Conservation (phyloP, 2,797 vertebrate species). For the Hozukius guyotensis region DNA sequence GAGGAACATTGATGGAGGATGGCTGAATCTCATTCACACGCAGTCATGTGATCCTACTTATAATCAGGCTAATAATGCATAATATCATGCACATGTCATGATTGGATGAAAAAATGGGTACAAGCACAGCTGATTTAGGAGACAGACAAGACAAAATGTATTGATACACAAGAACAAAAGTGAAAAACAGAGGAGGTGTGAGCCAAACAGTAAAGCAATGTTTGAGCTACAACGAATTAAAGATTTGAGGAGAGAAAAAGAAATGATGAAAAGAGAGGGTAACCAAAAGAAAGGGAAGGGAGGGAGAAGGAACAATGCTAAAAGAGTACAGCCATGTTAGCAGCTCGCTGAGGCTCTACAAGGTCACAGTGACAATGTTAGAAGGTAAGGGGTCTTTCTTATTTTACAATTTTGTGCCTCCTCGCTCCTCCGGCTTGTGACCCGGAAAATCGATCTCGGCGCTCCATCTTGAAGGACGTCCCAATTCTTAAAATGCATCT, state of each 20-base stretch:
- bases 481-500: fast-evolving
- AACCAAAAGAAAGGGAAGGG: not conserved
- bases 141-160: not conserved
- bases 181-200: not conserved
- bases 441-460: no score
- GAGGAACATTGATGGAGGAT: not conserved
- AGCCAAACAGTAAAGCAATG: not conserved
- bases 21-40: not conserved
- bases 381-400: not conserved
- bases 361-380: not conserved
- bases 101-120: not conserved
- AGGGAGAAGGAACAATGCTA: not conserved
- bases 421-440: no score
- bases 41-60: not conserved
- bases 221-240: not conserved
- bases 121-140: not conserved
- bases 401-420: no score
- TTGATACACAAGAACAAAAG: not conserved
- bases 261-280: not conserved
- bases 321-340: fast-evolving
- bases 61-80: not conserved
- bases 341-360: not conserved
- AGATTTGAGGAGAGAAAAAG: not conserved
- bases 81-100: not conserved
- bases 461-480: no score